Evolutionary conservation across 1,140 invertebrate species (phyloP), one percentile per base, ranked within the genome.

Genomic region (Berghia stephanieae): DNA sequence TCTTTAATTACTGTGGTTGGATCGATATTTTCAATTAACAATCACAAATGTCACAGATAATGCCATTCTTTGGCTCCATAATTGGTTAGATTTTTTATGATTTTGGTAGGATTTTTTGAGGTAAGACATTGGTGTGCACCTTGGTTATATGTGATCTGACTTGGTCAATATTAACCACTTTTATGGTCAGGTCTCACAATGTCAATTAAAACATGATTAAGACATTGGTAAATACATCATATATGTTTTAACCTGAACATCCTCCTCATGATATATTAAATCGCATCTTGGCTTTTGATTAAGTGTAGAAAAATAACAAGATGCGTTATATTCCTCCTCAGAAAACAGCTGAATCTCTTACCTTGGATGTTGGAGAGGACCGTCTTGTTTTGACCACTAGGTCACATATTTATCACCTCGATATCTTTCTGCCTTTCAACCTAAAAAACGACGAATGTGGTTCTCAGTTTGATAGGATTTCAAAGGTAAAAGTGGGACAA

Each of bases 311-410:
- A 52, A 24, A 52, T 66, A 13, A 24, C n/a, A 75, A 75, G 31
- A n/a, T 78, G 38, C 72, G 16, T 24, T 81, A 76, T 60, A 84
- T 82, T 83, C 84, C 85, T 79, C 83, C 89, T 86, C 57, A 84
- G 93, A 88, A 92, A 85, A 91, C 90, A 44, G 89, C 90, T 0
- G 88, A 92, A 69, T 92, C 93, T 79, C 79, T 95, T 13, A 91
- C 85, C 24, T 87, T 95, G 63, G 92, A 94, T 83, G 83, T 95
- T 68, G 93, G 93, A 1, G 92, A 94, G 82, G 93, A 95, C 90
- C 90, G 94, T 78, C 91, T 95, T 75, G 83, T 94, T 27, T 85
- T 95, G 57, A 92, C 93, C 81, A 88, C 88, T 5, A 79, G 90
- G 55, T 91, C 91, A 55, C 89, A 90, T 81, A 90, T 91, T 46